Evolutionary conservation across 2,113 vertebrate genomes (phyloP).

Genomic region (Perca fluviatilis): DNA sequence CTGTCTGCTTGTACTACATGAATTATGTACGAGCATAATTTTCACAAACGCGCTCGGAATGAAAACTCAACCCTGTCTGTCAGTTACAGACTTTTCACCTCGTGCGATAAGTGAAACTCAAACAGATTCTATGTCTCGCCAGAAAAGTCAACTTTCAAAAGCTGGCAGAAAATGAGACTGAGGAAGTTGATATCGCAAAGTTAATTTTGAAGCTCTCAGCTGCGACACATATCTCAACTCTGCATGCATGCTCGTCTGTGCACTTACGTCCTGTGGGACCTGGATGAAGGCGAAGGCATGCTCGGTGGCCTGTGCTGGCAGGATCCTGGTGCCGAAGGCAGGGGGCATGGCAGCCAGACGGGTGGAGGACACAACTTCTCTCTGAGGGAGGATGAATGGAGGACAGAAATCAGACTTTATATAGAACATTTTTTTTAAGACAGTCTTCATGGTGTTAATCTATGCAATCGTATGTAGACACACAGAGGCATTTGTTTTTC

Average conservation of each 20-base stretch:
- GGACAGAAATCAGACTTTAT: constrained; percentile 25
- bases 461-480: background rate
- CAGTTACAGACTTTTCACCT: constrained; percentile 50
- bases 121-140: constrained; percentile 53
- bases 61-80: constrained; percentile 54
- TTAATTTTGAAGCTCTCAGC: constrained; percentile 50
- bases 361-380: constrained; percentile 89
- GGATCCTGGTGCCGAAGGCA: constrained; percentile 89
- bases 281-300: constrained; percentile 93
- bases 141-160: constrained; percentile 59
- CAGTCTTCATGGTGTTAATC: background rate
- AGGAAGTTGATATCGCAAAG: constrained; percentile 39
- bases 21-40: constrained; percentile 54
- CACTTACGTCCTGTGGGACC: constrained; percentile 93
- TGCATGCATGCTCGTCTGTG: background rate
- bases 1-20: constrained; percentile 27
- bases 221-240: constrained; percentile 38
- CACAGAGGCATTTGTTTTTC: background rate
- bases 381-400: constrained; percentile 77
- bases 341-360: constrained; percentile 90
- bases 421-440: background rate
- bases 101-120: constrained; percentile 47
- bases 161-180: constrained; percentile 51
- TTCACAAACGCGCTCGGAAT: constrained; percentile 38
- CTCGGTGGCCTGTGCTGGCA: constrained; percentile 93